A percentile compares a stretch with the other conserved stretches of the same genome.
Evolutionary conservation across 2,113 vertebrate species (phyloP).

Genomic region (Sigmodon hispidus): DNA sequence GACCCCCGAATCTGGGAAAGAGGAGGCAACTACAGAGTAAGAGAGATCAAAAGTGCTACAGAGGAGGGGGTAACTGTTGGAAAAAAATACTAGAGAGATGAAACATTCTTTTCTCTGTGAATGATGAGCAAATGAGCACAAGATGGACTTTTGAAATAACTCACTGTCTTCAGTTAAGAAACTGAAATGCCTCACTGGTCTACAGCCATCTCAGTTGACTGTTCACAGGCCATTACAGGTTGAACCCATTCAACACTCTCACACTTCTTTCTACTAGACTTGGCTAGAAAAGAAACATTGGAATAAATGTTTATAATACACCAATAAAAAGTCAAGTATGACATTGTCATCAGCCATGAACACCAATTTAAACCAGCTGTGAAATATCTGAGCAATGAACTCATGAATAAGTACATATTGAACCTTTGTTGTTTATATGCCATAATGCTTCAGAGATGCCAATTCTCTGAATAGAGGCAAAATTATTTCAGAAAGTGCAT

Average conservation of each 20-base stretch:
- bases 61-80: not conserved
- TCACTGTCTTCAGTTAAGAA: conserved; percentile 35
- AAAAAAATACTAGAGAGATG: not conserved
- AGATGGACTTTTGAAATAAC: conserved; percentile 13
- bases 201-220: too few species aligned
- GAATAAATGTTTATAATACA: conserved; percentile 22
- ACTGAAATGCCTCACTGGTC: not conserved
- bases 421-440: conserved; percentile 32
- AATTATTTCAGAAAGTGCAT: conserved; percentile 56
- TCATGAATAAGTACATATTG: conserved; percentile 60
- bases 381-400: conserved; percentile 57
- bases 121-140: not conserved
- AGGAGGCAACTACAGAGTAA: not conserved
- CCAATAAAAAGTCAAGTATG: conserved; percentile 48
- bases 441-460: conserved; percentile 52
- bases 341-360: conserved; percentile 26
- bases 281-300: not conserved
- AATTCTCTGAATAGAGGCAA: conserved; percentile 37
- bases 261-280: not conserved
- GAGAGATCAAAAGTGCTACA: not conserved
- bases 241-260: not conserved
- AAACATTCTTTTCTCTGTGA: not conserved
- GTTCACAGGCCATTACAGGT: not conserved
- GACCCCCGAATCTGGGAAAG: not conserved
- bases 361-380: conserved; percentile 65